Conservation (phyloP, 2,888 invertebrate species). For the Thelaira solivaga region DNA sequence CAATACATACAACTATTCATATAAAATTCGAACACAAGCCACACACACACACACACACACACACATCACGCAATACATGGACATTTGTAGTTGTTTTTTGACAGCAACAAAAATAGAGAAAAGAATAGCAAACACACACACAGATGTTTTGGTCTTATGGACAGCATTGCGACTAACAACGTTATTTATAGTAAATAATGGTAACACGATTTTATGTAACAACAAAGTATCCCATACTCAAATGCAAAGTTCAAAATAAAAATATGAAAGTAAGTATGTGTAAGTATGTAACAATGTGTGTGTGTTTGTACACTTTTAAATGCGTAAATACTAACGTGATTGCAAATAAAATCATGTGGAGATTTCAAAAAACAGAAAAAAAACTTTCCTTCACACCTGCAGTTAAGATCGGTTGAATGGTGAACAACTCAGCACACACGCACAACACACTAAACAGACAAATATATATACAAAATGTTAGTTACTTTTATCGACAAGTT, state of each 20-base stretch:
- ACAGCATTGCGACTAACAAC: conserved; percentile 49
- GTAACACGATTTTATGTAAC: conserved; percentile 45
- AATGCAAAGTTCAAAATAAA: neutral
- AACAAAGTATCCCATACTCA: conserved; percentile 16
- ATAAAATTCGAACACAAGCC: neutral
- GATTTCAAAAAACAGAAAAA: neutral
- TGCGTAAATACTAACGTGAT: conserved; percentile 42
- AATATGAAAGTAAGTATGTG: neutral
- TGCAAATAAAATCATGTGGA: conserved; percentile 3
- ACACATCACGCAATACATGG: neutral
- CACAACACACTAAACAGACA: too few species aligned
- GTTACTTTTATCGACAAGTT: too few species aligned
- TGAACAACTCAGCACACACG: too few species aligned
- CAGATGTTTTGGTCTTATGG: conserved; percentile 51
- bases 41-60: neutral
- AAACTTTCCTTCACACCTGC: too few species aligned
- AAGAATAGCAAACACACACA: conserved; percentile 27
- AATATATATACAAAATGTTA: too few species aligned
- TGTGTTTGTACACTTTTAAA: conserved; percentile 9
- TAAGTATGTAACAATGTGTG: neutral
- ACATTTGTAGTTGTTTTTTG: neutral
- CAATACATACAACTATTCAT: conserved; percentile 36
- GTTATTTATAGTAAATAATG: conserved; percentile 60
- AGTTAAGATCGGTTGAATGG: neutral
- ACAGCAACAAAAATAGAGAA: neutral